Base-by-base conservation (phyloP, 2,113 vertebrate species). In the Notiomystis cincta region DNA sequence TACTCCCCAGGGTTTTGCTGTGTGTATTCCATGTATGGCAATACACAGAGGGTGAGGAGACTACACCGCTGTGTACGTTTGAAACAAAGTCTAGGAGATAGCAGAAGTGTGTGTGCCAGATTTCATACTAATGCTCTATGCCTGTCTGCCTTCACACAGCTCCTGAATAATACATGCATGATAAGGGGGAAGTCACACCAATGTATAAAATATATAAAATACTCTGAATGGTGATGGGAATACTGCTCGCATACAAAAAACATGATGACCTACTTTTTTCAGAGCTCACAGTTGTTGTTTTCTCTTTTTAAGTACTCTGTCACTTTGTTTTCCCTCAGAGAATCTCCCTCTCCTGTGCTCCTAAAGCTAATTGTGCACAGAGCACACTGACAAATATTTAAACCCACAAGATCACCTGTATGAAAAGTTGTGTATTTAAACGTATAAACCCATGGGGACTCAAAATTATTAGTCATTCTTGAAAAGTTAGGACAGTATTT, bases 101-200 rank as follows among this genome's bases (percentile, higher is more conserved):
- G 62, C 22, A 85, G 76, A 58, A 89, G 33, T 0, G 0, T 80
- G 53, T 93, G 96, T 95, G 89, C 96, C 89, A 89, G 76, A 86
- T 87, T 78, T 71, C 58, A 50, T 93, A 48, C 72, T 96, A 67
- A 62, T 97, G 90, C 48, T 94, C 94, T 95, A 40, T 96, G 51
- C 70, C 85, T 80, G 73, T 73, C 89, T 31, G 13, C 54, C 94
- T 92, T 92, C 73, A 38, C 66, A 71, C n/a, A 93, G 83, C 86
- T 92, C 86, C 90, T 93, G 66, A 82, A 91, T 95, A 84, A 95
- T 94, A 65, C 27, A 95, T 69, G 5, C 65, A 35, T 78, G 56
- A 87, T 73, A 83, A 94, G 70, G 25, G 62, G 7, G 31, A 82
- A 54, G 33, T 87, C 82, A 61, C 48, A 85, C 25, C 48, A 60